Conservation (phyloP, 2,113 vertebrate species). For the Microcebus lehilahytsara region DNA sequence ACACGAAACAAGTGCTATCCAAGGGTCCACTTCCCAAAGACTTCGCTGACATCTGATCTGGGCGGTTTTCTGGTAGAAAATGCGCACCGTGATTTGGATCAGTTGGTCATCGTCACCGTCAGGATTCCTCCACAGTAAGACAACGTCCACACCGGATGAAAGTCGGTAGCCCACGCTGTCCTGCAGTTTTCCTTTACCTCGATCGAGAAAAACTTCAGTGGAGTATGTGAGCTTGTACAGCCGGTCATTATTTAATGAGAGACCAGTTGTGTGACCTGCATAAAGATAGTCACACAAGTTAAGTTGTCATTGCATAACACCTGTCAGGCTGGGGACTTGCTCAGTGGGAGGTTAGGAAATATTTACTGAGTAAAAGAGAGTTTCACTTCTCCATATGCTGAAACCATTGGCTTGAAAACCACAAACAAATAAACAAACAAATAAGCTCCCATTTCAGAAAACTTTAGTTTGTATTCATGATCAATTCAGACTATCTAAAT, state of each 20-base stretch:
- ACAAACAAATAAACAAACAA: background rate
- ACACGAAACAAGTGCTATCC: background rate
- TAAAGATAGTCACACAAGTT: conserved; percentile 23
- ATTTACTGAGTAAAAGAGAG: background rate
- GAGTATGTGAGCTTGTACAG: conserved; percentile 93
- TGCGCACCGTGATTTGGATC: conserved; percentile 88
- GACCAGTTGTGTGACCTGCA: conserved; percentile 91
- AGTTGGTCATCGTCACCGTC: conserved; percentile 93
- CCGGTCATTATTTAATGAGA: conserved; percentile 92
- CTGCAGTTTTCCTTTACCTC: conserved; percentile 82
- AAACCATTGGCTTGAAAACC: background rate
- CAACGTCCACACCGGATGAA: conserved; percentile 88
- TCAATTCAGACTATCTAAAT: background rate
- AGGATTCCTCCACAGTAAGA: conserved; percentile 93
- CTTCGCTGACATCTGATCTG: background rate
- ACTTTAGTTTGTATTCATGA: background rate
- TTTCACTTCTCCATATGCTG: background rate
- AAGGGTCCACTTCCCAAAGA: background rate
- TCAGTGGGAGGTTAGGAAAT: background rate
- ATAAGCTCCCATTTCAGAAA: conserved; percentile 12
- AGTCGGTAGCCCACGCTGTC: conserved; percentile 89
- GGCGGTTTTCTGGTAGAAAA: background rate
- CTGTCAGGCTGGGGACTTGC: background rate
- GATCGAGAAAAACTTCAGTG: conserved; percentile 90
- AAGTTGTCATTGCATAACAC: background rate